A percentile compares a stretch with the other conserved stretches of the same genome.
These are phyloP conservation scores for Lycocerus yunnanus DNA, from an alignment of 2,888 invertebrate genomes.

Conservation along the genomic window DNA sequence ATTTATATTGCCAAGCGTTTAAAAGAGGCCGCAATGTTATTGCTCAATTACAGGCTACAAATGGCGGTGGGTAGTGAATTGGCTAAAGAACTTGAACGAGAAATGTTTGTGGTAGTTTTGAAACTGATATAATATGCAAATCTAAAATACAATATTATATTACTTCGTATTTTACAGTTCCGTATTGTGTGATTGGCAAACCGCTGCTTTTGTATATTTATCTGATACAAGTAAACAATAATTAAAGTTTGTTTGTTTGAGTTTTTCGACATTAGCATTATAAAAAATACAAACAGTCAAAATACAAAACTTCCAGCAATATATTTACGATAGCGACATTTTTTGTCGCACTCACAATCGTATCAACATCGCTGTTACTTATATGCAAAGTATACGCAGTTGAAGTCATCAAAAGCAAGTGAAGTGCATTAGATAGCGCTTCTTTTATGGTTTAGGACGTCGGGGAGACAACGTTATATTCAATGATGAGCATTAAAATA, in stretches of 20 bases:
- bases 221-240: not conserved
- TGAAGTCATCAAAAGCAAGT: conserved; percentile 28
- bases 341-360: not conserved
- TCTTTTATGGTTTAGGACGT: conserved; percentile 30
- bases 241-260: not conserved
- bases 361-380: not conserved
- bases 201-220: not conserved
- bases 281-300: not conserved
- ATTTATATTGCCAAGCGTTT: too few relatives aligned
- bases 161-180: too few relatives aligned
- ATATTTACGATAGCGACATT: not conserved
- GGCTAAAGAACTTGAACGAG: too few relatives aligned
- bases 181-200: not conserved
- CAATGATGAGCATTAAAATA: conserved; percentile 1
- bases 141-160: too few relatives aligned
- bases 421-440: conserved; percentile 31
- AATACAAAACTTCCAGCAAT: not conserved
- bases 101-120: too few relatives aligned
- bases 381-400: not conserved
- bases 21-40: too few relatives aligned
- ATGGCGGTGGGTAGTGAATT: too few relatives aligned
- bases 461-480: conserved; percentile 33
- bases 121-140: too few relatives aligned
- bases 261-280: not conserved
- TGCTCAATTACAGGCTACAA: too few relatives aligned